Base-by-base conservation (phyloP, 2,113 vertebrate genomes). In the Tauraco erythrolophus region DNA sequence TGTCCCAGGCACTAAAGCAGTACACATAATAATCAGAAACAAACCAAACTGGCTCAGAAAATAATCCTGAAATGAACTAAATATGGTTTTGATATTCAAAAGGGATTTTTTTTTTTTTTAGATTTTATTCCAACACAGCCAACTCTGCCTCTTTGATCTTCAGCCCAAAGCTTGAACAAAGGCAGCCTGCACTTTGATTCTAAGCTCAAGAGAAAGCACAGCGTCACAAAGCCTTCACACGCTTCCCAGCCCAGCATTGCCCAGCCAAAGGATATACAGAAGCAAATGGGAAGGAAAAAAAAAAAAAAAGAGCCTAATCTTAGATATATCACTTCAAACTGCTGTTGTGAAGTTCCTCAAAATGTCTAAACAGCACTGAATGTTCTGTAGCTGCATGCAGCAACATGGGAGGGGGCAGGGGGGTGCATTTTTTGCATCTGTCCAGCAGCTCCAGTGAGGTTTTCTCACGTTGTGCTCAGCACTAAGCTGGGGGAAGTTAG, bases 131-230 rank as follows among this genome's bases (percentile, higher is more conserved):
- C 51, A 84, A 46, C 3, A 4, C 56, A 87, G 95, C 76, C 87
- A 92, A 45, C 60, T 84, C 83, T 75, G 68, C 14, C 72, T 92
- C 94, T 97, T 92, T 94, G 93, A 97, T 96, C 84, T 91, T 68
- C 81, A 92, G 91, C 51, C 84, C 84, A 87, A 94, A 96, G 51
- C 84, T 45, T 89, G 72, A 94, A 95, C 46, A 95, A 92, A 97
- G 51, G 77, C 80, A 92, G 72, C 16, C 56, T 71, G 35, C 51
- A 75, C 94, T 97, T 96, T 91, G 89, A 91, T 95, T 96, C 48
- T 87, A 68, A 92, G 83, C 93, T 92, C 65, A 66, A 82, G 91
- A 96, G 89, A 91, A 95, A 96, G 82, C 80, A 66, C 15, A 89
- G 31, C 27, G 0, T 81, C 81, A 81, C 71, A 88, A 94, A 90